Evolutionary conservation across 2,797 vertebrate genomes (phyloP), one percentile per base, ranked within the genome.

Genomic region (Pangasius krempfi): DNA sequence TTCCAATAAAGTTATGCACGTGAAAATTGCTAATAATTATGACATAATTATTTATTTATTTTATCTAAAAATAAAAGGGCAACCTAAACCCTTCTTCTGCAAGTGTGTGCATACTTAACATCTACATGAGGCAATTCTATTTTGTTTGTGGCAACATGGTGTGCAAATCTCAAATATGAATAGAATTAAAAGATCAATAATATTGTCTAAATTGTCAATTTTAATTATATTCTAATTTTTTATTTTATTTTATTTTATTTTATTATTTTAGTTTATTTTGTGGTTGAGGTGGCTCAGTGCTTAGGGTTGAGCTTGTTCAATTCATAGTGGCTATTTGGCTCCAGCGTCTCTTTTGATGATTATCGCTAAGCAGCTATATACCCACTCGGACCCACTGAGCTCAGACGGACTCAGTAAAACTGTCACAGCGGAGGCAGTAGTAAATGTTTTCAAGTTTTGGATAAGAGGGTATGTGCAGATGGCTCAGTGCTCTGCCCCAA

Each of bases 401-500:
- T 44, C 62, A 85, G 73, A 56, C 64, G 25, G 58, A 73, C 33
- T 6, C 13, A 47, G 62, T 80, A 54, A 82, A 88, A 40, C 22
- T 58, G 83, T 44, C 73, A 85, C 33, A 3, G 10, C 1, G 56
- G 27, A 88, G 60, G 54, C 40, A 13, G 84, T 83, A 60, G 78
- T 58, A 87, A 12, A 87, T 78, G 79, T 86, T 75, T 87, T 83
- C 22, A 47, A 14, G 56, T 50, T 75, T 64, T 68, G 47, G 54
- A 37, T 44, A 81, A 60, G 87, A 40, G 47, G 52, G 9, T 87
- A 87, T 66, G 81, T 72, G 89, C 66, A 90, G 76, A 54, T 75
- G 87, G 78, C 91, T 82, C 54, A 85, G 83, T 20, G 62, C 72
- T 81, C 64, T 85, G 81, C 62, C 60, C 60, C 30, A 86, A 60